Conservation (phyloP, 2,797 vertebrate species). For the Myiotriccus ornatus region DNA sequence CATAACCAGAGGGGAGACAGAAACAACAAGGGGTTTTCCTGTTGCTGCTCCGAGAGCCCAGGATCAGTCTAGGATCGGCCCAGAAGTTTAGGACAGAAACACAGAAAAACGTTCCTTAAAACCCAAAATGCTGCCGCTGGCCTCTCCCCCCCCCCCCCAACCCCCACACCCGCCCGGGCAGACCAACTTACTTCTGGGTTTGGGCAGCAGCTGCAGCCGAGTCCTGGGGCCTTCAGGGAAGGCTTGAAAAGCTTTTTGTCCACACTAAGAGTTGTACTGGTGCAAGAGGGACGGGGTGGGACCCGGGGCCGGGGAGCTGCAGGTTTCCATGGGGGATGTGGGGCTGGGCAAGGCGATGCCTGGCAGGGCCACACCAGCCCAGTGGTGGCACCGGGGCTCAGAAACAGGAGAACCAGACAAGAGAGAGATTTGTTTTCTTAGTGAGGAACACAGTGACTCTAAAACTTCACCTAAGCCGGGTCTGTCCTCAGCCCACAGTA, state of each 20-base stretch:
- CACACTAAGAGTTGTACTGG: neutral
- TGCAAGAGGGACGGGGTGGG: neutral
- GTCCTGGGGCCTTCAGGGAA: rapidly evolving
- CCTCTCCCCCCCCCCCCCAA: neutral
- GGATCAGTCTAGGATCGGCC: neutral
- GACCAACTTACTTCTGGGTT: neutral
- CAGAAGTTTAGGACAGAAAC: neutral
- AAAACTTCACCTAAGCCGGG: neutral
- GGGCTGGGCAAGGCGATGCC: neutral
- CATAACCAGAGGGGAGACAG: neutral
- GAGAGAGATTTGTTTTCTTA: neutral
- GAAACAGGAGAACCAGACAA: neutral
- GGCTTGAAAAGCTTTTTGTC: neutral
- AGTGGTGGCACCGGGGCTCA: rapidly evolving
- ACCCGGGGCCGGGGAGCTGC: neutral
- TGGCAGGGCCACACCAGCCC: neutral
- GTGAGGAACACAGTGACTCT: neutral
- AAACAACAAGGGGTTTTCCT: neutral
- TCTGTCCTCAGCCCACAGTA: neutral
- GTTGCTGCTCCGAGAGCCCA: neutral
- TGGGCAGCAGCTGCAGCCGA: neutral
- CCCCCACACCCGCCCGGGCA: neutral
- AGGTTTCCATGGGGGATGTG: neutral
- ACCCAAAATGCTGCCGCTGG: rapidly evolving
- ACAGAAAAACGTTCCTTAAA: neutral